A percentile compares a stretch with the other conserved stretches of the same genome.
Evolutionary conservation across 2,888 invertebrate species (phyloP).

Genomic region (Catocala fraxini): DNA sequence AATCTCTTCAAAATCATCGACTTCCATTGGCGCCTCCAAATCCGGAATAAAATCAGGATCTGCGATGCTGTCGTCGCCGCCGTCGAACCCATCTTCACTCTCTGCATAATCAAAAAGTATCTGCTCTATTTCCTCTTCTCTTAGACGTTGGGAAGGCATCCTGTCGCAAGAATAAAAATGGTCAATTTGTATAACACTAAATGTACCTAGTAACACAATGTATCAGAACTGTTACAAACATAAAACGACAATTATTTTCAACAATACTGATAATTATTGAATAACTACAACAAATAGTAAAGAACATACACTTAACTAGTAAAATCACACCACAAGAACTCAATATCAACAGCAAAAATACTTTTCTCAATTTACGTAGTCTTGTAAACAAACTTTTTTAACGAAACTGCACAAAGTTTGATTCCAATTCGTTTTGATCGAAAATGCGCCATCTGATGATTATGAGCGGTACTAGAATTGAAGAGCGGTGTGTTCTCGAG

Average conservation of each 20-base stretch:
- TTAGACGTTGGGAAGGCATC: conserved; percentile 11
- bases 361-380: neutral
- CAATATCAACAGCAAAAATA: neutral
- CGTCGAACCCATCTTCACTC: conserved; percentile 6
- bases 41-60: conserved; percentile 19
- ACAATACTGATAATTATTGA: conserved; percentile 5
- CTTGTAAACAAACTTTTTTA: neutral
- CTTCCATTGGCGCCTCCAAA: conserved; percentile 6
- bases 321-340: neutral
- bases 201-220: conserved; percentile 3
- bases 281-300: conserved; percentile 11
- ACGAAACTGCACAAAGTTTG: neutral
- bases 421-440: neutral
- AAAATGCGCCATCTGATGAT: neutral
- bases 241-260: conserved; percentile 10
- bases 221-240: conserved; percentile 13
- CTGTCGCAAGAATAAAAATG: conserved; percentile 16
- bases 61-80: conserved; percentile 8
- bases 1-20: conserved; percentile 15
- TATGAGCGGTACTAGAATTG: neutral
- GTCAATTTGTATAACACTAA: conserved; percentile 2
- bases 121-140: conserved; percentile 9
- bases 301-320: conserved; percentile 13
- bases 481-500: neutral
- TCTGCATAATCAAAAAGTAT: conserved; percentile 4